Evolutionary conservation across 2,797 vertebrate species (phyloP).

Genomic region (Tapirus indicus): DNA sequence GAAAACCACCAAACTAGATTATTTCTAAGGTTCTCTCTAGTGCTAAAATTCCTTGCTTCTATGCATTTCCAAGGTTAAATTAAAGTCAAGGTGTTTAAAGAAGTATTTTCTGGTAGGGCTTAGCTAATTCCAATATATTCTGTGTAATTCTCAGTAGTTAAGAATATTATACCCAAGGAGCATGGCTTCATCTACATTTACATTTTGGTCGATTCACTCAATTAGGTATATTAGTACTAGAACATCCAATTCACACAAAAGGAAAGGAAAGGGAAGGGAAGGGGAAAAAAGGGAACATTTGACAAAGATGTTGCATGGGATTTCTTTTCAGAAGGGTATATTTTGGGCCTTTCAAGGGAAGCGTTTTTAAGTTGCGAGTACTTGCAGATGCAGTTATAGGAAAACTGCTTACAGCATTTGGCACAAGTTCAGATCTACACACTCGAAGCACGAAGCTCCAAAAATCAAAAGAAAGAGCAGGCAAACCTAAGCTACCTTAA

Average conservation of each 20-base stretch:
- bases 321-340: conserved; percentile 28
- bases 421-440: conserved; percentile 25
- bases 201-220: background rate
- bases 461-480: conserved; percentile 2
- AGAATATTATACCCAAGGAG: background rate
- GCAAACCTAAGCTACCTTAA: background rate
- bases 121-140: background rate
- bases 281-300: background rate
- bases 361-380: background rate
- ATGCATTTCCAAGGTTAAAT: background rate
- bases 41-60: background rate
- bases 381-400: background rate
- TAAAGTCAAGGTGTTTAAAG: conserved; percentile 17
- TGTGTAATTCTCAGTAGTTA: background rate
- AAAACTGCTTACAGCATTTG: conserved; percentile 45
- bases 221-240: background rate
- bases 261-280: background rate
- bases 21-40: background rate
- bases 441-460: background rate
- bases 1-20: background rate
- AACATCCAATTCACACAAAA: background rate
- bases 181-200: background rate
- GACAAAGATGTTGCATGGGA: background rate
- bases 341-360: conserved; percentile 37
- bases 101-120: background rate